Base-by-base conservation (phyloP, 2,888 invertebrate genomes). In the Chrysolina oricalcia region DNA sequence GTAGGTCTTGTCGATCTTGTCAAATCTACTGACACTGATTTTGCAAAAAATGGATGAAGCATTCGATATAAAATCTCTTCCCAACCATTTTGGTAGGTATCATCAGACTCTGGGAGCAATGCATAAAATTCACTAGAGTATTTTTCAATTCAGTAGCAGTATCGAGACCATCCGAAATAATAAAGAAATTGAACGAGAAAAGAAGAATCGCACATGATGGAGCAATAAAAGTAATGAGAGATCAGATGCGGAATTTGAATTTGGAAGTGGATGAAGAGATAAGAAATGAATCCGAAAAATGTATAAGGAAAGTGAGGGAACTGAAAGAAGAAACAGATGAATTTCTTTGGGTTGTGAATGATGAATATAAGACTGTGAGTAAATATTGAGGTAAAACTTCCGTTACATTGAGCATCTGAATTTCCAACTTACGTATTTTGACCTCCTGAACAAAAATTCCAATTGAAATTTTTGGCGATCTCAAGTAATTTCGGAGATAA, bases 181-280 rank as follows among this genome's bases (percentile, higher is more conserved):
- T 82, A 23, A 73, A 78, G 27, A 76, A 75, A 43, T 48, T 82
- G 11, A 72, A 78, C n/a, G 73, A 77, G 62, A 83, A 80, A 70
- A 76, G 81, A 53, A 78, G 79, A 78, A 19, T 63, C 5, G 77
- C 74, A 9, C 84, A 86, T 67, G 75, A 83, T 46, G 46, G 72
- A 4, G 72, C 79, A 21, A 56, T 85, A 13, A 71, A 77, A 46
- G 70, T 75, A 23, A 80, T 86, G 69, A 65, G 73, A 27, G 35
- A 41, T 10, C 74, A 76, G 56, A 82, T 82, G 66, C 71, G 64
- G 40, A 73, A 77, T 53, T 77, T 84, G 35, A 85, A 84, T 68
- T 23, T 70, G 13, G 80, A 83, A 65, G 75, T 83, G 8, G 83
- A 85, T 72, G 75, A 76, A 19, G 73, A 82, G 66, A 81, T 86